Evolutionary conservation across 2,888 invertebrate genomes (phyloP).

Genomic region (Phyllotreta cruciferae): DNA sequence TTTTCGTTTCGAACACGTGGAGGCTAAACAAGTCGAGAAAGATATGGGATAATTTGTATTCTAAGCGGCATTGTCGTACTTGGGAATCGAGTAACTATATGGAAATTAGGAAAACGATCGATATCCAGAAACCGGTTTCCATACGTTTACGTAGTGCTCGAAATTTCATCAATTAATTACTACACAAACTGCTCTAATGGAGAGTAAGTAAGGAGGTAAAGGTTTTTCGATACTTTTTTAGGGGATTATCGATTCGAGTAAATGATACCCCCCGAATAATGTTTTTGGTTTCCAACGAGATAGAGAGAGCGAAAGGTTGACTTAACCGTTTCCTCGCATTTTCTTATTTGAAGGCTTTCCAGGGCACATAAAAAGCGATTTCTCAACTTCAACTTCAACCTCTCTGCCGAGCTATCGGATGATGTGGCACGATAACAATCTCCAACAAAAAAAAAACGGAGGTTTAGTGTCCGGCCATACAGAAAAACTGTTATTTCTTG

Average conservation of each 20-base stretch:
- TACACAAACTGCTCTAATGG: no score
- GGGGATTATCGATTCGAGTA: not conserved
- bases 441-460: conserved; percentile 3
- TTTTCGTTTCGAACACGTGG: conserved; percentile 24
- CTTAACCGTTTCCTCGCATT: not conserved
- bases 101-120: conserved; percentile 22
- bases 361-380: conserved; percentile 14
- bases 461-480: conserved; percentile 6
- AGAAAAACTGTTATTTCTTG: conserved; percentile 9
- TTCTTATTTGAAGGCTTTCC: conserved; percentile 13
- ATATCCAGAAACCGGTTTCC: conserved; percentile 12
- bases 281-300: not conserved
- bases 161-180: no score
- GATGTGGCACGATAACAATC: conserved; percentile 14
- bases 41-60: conserved; percentile 24
- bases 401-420: not conserved
- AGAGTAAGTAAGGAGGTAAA: no score
- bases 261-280: not conserved
- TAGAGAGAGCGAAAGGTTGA: conserved; percentile 1
- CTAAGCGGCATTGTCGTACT: conserved; percentile 21
- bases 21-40: conserved; percentile 23
- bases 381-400: conserved; percentile 8
- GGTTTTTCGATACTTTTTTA: not conserved
- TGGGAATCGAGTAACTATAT: conserved; percentile 22
- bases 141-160: not conserved